A percentile compares a stretch with the other conserved stretches of the same genome.
These are phyloP conservation scores for Sepiola atlantica DNA, from an alignment of 2,888 invertebrate genomes.

Conservation along the genomic window DNA sequence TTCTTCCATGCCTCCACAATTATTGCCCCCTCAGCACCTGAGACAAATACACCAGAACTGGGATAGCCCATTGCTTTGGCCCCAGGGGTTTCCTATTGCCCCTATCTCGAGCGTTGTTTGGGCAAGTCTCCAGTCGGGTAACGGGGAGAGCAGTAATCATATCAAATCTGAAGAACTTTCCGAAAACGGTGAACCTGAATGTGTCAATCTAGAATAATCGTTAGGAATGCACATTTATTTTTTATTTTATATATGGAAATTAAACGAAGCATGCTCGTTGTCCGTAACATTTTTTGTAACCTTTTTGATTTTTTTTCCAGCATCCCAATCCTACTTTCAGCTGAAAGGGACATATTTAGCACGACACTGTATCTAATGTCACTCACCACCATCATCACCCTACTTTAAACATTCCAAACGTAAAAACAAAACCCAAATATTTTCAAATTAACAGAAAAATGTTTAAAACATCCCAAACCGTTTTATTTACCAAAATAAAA, in stretches of 20 bases:
- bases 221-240: not conserved
- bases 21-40: not conserved
- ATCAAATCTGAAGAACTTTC: not conserved
- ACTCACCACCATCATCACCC: too few relatives aligned
- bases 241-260: not conserved
- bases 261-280: not conserved
- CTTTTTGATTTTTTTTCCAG: not conserved
- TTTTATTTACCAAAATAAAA: too few relatives aligned
- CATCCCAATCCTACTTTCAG: too few relatives aligned
- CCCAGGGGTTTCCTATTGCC: not conserved
- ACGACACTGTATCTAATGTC: too few relatives aligned
- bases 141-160: not conserved
- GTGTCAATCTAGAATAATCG: not conserved
- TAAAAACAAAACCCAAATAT: too few relatives aligned
- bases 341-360: too few relatives aligned
- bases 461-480: too few relatives aligned
- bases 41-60: not conserved
- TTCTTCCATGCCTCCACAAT: not conserved
- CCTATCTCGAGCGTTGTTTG: not conserved
- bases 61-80: not conserved
- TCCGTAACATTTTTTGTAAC: not conserved
- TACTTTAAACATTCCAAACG: too few relatives aligned
- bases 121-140: not conserved
- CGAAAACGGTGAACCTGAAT: not conserved
- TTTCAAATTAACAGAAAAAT: too few relatives aligned